These are phyloP conservation scores for Prorops nasuta DNA, from an alignment of 1,140 invertebrate species.

Conservation along the genomic window DNA sequence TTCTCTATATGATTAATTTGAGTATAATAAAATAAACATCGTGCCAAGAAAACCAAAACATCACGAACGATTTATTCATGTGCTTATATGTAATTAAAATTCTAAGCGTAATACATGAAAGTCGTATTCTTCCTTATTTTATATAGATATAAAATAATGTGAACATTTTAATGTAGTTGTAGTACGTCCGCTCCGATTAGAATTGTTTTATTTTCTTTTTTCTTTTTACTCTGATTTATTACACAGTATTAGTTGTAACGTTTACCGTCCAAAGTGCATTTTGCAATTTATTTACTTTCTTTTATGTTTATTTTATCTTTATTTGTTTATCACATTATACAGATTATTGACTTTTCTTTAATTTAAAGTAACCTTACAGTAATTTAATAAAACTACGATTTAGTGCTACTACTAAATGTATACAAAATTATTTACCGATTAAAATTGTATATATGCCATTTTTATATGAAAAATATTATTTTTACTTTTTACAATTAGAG, in stretches of 20 bases:
- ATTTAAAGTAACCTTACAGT: slow-evolving; percentile 3
- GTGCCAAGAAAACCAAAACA: too few species aligned
- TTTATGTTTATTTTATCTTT: slow-evolving; percentile 34
- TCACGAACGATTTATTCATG: too few species aligned
- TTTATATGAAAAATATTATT: slow-evolving; percentile 27
- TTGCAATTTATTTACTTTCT: slow-evolving; percentile 23
- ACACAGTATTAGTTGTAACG: slow-evolving; percentile 44
- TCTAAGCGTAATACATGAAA: too few species aligned
- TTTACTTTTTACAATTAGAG: slow-evolving; percentile 22
- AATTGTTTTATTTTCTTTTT: too few species aligned
- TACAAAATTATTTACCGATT: slow-evolving; percentile 20
- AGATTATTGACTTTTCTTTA: slow-evolving; percentile 12
- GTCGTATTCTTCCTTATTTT: too few species aligned
- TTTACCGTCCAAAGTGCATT: slow-evolving; percentile 47
- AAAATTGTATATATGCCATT: slow-evolving; percentile 35
- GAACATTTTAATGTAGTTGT: too few species aligned
- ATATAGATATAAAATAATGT: too few species aligned
- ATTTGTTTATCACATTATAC: slow-evolving; percentile 26
- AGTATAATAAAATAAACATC: too few species aligned
- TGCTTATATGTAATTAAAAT: too few species aligned
- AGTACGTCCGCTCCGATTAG: too few species aligned
- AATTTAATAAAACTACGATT: slow-evolving; percentile 17
- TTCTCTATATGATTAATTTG: too few species aligned
- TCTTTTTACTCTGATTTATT: slow-evolving; percentile 16
- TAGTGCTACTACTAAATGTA: slow-evolving; percentile 22